Evolutionary conservation across 2,888 invertebrate genomes (phyloP).

Genomic region (Schizaphis graminum): DNA sequence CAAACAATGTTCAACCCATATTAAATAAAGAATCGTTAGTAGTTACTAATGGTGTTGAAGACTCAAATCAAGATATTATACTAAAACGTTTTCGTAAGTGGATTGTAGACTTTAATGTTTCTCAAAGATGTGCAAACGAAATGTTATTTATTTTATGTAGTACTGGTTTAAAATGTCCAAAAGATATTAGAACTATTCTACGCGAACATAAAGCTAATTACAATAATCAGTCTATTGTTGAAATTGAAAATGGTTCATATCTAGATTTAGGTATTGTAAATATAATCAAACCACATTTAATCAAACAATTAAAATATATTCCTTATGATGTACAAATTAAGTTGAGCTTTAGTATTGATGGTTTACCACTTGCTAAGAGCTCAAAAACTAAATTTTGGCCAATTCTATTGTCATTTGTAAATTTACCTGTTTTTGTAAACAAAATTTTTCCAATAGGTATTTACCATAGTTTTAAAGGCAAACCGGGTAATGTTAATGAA

Average conservation of each 20-base stretch:
- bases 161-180: background rate
- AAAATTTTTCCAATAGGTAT: constrained; percentile 19
- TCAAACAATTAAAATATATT: background rate
- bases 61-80: background rate
- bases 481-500: constrained; percentile 2
- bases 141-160: background rate
- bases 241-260: constrained; percentile 18
- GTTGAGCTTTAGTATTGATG: constrained; percentile 5
- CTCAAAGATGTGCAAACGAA: background rate
- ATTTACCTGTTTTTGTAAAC: background rate
- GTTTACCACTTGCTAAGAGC: constrained; percentile 18
- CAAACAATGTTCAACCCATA: background rate
- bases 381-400: constrained; percentile 33
- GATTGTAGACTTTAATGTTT: constrained; percentile 1
- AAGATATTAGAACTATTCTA: constrained; percentile 28
- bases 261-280: constrained; percentile 10
- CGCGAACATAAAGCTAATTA: background rate
- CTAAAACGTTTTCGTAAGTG: constrained; percentile 1
- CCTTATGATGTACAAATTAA: background rate
- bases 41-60: background rate
- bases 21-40: background rate
- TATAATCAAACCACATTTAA: background rate
- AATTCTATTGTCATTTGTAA: constrained; percentile 22
- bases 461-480: background rate
- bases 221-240: background rate